Conservation (phyloP, 1,140 invertebrate genomes). For the Elymnias hypermnestra region DNA sequence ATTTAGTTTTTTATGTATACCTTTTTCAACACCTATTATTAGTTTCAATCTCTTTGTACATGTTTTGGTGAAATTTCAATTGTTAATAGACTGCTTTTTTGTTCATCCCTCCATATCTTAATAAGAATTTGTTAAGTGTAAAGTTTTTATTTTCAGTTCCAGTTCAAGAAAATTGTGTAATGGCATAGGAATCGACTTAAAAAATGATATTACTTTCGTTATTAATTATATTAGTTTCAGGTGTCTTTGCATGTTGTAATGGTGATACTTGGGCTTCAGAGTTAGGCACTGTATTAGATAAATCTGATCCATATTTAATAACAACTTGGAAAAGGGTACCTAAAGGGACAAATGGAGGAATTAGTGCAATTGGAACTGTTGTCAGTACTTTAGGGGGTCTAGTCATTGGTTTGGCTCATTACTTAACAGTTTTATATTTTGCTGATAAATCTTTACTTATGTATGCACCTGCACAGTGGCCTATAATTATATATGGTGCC, state of each 20-base stretch:
- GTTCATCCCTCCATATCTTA: too few species aligned
- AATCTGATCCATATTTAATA: slow-evolving; percentile 84
- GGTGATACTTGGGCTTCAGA: slow-evolving; percentile 96
- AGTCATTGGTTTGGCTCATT: slow-evolving; percentile 85
- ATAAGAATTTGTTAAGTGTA: too few species aligned
- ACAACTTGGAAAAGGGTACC: slow-evolving; percentile 87
- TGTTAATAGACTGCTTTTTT: too few species aligned
- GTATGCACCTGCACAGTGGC: slow-evolving; percentile 87
- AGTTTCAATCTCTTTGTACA: too few species aligned
- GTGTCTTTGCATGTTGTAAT: slow-evolving; percentile 87
- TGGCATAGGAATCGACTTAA: too few species aligned
- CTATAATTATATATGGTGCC: slow-evolving; percentile 83
- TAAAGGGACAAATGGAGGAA: slow-evolving; percentile 89
- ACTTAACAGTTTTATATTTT: slow-evolving; percentile 81
- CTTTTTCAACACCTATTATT: too few species aligned
- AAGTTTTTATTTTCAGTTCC: too few species aligned
- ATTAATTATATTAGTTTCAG: too few species aligned
- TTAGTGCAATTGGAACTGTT: slow-evolving; percentile 83
- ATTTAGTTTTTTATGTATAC: too few species aligned
- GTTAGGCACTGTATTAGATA: slow-evolving; percentile 86
- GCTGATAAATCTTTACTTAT: slow-evolving; percentile 78
- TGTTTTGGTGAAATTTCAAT: too few species aligned
- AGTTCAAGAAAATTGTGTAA: too few species aligned
- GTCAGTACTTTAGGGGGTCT: slow-evolving; percentile 86
- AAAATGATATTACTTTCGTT: too few species aligned